Conservation (phyloP, 2,113 vertebrate species). For the Brachirus orientalis region DNA sequence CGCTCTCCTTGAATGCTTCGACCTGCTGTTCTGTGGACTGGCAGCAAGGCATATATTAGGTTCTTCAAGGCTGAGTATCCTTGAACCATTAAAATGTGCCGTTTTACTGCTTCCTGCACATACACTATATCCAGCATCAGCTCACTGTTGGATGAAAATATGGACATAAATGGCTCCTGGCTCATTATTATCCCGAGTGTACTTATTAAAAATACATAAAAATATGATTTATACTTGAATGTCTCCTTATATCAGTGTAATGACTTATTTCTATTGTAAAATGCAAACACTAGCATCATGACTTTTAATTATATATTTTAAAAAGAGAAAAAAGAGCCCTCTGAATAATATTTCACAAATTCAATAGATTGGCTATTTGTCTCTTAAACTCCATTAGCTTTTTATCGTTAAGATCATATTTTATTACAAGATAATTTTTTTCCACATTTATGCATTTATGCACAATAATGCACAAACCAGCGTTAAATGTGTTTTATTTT, state of each 20-base stretch:
- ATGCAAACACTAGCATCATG: too few relatives aligned
- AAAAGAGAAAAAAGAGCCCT: constrained; percentile 10
- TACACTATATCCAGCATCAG: constrained; percentile 21
- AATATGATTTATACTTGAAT: constrained; percentile 32
- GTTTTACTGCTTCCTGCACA: constrained; percentile 48
- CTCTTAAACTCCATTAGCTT: constrained; percentile 22
- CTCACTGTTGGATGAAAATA: constrained; percentile 46
- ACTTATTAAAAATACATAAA: constrained; percentile 27
- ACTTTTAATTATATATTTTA: not conserved
- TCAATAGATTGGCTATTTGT: constrained; percentile 12
- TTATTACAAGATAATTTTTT: constrained; percentile 12
- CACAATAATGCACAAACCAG: constrained; percentile 4
- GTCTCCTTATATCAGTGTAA: constrained; percentile 19
- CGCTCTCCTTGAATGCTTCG: constrained; percentile 58
- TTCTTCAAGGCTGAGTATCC: constrained; percentile 66
- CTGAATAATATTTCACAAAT: constrained; percentile 17
- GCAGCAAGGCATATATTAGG: constrained; percentile 58
- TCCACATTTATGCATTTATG: not conserved
- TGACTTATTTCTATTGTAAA: not conserved
- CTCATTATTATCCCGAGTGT: constrained; percentile 30
- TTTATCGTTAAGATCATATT: constrained; percentile 20
- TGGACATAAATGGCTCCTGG: constrained; percentile 28
- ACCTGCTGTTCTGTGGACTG: constrained; percentile 51
- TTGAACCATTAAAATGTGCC: constrained; percentile 62
- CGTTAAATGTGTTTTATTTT: constrained; percentile 25